Base-by-base conservation (phyloP, 64 coral and sea anemone genomes). In the Montipora cactus region DNA sequence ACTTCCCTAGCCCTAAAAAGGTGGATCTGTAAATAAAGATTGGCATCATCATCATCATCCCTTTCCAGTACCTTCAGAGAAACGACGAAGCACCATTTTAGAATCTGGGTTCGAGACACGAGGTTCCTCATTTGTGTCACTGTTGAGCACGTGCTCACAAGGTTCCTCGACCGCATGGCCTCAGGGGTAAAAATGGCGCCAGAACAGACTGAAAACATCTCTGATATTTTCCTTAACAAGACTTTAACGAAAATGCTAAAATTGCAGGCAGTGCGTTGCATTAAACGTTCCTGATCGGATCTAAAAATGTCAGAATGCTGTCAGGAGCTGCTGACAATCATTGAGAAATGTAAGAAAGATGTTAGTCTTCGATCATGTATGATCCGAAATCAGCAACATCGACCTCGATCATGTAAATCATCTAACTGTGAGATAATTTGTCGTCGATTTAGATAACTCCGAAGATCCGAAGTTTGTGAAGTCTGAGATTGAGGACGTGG, bases 221-320 rank as follows among this genome's bases (percentile, higher is more conserved):
- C 53, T 90, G 75, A 71, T 58, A 83, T 92, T 90, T 90, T 67
- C 53, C 58, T 66, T 8, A 70, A 49, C 45, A 80, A 88, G 93
- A 62, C 84, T 74, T 71, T 37, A 76, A 71, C 79, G 59, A 89
- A 37, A 83, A 97, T 89, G 68, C 89, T 83, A 74, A 44, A 78
- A 78, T 77, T 61, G 28, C 37, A 37, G 37, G 7, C 49, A n/a
- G 23, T 88, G 10, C 37, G 68, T 80, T 87, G 49, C 70, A 16
- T 52, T 48, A 49, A 57, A 15, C 20, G 79, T 72, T 28, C 49
- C 16, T 47, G 49, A 57, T 16, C 52, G 13, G 62, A 11, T 45
- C 71, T 25, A 46, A 95, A 79, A 77, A 97, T 97, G 96, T 81
- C 96, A 91, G 96, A 97, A 59, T 97, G 96, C 76, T 97, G 96